Base-by-base conservation (phyloP, 2,888 invertebrate species). In the Melanophora roralis region DNA sequence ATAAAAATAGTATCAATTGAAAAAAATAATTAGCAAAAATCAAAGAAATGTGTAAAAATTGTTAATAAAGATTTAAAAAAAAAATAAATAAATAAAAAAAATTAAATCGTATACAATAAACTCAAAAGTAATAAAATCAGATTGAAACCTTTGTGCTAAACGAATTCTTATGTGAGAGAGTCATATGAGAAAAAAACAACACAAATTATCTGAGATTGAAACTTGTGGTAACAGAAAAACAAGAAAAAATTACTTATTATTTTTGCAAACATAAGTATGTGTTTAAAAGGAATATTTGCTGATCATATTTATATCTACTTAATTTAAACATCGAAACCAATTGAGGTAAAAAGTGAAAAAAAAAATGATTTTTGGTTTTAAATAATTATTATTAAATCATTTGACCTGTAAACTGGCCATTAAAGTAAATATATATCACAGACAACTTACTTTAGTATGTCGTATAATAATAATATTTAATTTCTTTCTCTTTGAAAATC, bases 131-230 rank as follows among this genome's bases (percentile, higher is more conserved):
- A n/a, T n/a, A n/a, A n/a, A n/a, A n/a, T n/a, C n/a, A n/a, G n/a
- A n/a, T 53, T 51, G 43, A 59, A 38, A 74, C 34, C 16, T 67
- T 34, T 51, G 43, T 59, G 67, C 34, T 51, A 51, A 74, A 49
- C 32, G 51, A 57, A 51, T 38, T 57, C 4, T 55, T 40, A 12
- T n/a, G 34, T 3, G 21, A 43, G 43, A 51, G 12, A 64, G 11
- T 27, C 23, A 19, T 36, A 45, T 12, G 6, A 27, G 27, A 27
- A 27, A 27, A 6, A 27, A 27, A 27, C 3, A 6, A 34, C 6
- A 55, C 23, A n/a, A n/a, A n/a, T n/a, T n/a, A 43, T 27, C 38
- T 57, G 6, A 38, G 38, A n/a, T 14, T 40, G 5, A 55, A 45
- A 55, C 21, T 53, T 34, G 23, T 34, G 43, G 40, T 38, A 21